Conservation (phyloP, 2,797 vertebrate species). For the Sebastes iracundus region DNA sequence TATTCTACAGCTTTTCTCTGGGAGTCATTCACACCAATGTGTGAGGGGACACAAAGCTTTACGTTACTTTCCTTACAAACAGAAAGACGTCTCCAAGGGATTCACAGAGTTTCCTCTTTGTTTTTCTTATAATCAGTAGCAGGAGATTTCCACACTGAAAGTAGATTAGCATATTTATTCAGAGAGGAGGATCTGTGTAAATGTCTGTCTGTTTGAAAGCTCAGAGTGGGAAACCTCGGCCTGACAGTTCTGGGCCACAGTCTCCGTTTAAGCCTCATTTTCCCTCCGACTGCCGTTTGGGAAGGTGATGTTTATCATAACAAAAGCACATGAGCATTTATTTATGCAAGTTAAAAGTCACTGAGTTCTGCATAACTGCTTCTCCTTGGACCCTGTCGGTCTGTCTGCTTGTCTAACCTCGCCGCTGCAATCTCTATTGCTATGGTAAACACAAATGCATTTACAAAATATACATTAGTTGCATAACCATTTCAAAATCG, state of each 20-base stretch:
- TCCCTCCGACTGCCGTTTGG: slow-evolving; percentile 46
- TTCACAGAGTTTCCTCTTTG: slow-evolving; percentile 65
- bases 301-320: slow-evolving; percentile 72
- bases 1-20: slow-evolving; percentile 32
- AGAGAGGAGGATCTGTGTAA: slow-evolving; percentile 60
- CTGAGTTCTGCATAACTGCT: slow-evolving; percentile 31
- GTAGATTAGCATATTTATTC: slow-evolving; percentile 69
- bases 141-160: slow-evolving; percentile 70
- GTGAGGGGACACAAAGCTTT: slow-evolving; percentile 45
- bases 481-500: background rate
- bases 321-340: slow-evolving; percentile 59
- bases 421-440: background rate
- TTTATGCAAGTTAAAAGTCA: slow-evolving; percentile 43
- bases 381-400: slow-evolving; percentile 1
- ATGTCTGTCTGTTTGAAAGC: slow-evolving; percentile 37
- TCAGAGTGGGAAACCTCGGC: slow-evolving; percentile 36
- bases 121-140: slow-evolving; percentile 68
- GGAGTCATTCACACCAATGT: slow-evolving; percentile 48
- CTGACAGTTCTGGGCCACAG: slow-evolving; percentile 71
- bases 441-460: background rate
- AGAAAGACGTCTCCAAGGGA: slow-evolving; percentile 51
- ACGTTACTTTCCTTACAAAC: slow-evolving; percentile 34
- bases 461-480: slow-evolving; percentile 8
- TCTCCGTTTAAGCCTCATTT: slow-evolving; percentile 46
- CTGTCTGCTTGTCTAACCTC: background rate